Percentiles rank a stretch among this genome's conserved stretches.
Evolutionary conservation across 2,113 vertebrate genomes (phyloP).

Genomic region (Puma concolor): DNA sequence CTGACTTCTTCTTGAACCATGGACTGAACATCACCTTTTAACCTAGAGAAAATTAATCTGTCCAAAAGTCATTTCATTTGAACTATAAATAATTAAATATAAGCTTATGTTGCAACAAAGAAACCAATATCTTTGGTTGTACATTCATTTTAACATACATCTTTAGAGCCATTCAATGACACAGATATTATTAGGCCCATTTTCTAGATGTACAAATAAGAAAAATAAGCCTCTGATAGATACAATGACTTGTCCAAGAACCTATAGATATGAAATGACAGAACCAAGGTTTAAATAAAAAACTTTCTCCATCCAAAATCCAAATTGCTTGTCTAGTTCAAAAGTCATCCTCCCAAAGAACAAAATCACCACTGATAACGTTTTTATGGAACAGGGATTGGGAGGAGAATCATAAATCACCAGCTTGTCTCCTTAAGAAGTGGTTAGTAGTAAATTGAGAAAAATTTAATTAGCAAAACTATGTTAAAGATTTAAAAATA

Average conservation of each 20-base stretch:
- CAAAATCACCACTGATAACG: not conserved
- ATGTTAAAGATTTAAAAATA: not conserved
- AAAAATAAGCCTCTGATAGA: not conserved
- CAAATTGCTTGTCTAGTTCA: not conserved
- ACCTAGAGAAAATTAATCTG: not conserved
- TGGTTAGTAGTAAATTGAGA: not conserved
- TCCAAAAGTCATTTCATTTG: not conserved
- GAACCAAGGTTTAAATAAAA: not conserved
- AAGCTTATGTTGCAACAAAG: not conserved
- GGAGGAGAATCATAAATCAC: not conserved
- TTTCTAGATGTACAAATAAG: not conserved
- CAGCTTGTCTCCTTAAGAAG: not conserved
- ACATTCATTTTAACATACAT: not conserved
- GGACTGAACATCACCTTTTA: not conserved
- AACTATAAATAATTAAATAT: not conserved
- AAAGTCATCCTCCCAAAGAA: not conserved
- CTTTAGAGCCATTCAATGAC: not conserved
- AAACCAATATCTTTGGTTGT: not conserved
- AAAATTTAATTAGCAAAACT: slow-evolving; percentile 5
- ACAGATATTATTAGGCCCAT: not conserved
- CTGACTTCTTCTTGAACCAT: not conserved
- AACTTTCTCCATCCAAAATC: not conserved
- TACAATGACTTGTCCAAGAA: not conserved
- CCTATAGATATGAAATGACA: not conserved
- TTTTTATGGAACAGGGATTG: not conserved